Percentiles rank a stretch among this genome's conserved stretches.
These are phyloP conservation scores for Drosophila sordidula DNA, from an alignment of 2,888 invertebrate species.

Conservation along the genomic window DNA sequence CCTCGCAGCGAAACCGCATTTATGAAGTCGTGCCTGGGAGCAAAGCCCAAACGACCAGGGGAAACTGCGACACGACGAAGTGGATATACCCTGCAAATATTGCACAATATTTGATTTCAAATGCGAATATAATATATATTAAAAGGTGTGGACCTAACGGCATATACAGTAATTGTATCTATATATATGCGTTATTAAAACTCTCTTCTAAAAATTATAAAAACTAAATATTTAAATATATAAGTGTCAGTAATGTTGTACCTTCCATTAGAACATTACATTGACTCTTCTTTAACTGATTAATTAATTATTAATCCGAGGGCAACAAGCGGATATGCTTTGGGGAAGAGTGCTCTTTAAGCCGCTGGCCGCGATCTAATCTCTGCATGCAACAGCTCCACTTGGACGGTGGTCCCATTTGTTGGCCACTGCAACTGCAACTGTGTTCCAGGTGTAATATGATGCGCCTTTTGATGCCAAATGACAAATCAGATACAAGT, in stretches of 20 bases:
- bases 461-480: conserved; percentile 61
- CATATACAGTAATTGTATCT: too few species aligned
- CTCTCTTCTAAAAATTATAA: too few species aligned
- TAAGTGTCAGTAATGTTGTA: too few species aligned
- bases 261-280: too few species aligned
- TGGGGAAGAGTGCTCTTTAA: not conserved
- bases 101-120: too few species aligned
- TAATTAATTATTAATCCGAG: not conserved
- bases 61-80: conserved; percentile 1
- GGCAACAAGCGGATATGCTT: not conserved
- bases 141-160: too few species aligned
- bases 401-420: conserved; percentile 74
- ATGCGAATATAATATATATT: too few species aligned
- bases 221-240: too few species aligned
- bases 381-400: conserved; percentile 58
- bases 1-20: conserved; percentile 46
- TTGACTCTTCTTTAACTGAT: too few species aligned
- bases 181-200: too few species aligned
- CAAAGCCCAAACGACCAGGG: conserved; percentile 11
- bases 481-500: conserved; percentile 78
- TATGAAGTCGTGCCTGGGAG: conserved; percentile 44
- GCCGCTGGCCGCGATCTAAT: conserved; percentile 56
- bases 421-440: conserved; percentile 40
- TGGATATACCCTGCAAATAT: conserved; percentile 13
- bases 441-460: conserved; percentile 63